Conservation (phyloP, 2,888 invertebrate genomes). For the Perizoma affinitatum region DNA sequence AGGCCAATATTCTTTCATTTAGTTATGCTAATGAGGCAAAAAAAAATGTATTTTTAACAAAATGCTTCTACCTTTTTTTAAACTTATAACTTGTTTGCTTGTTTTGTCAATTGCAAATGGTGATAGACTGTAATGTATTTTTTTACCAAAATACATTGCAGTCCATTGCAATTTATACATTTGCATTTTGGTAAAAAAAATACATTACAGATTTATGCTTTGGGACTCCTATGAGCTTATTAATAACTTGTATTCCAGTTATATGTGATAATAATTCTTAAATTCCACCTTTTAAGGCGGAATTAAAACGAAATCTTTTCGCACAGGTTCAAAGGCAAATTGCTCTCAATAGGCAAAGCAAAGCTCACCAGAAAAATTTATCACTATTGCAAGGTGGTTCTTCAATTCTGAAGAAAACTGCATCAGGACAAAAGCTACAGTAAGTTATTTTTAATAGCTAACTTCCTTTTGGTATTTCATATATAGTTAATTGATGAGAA, state of each 20-base stretch:
- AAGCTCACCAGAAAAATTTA: slow-evolving; percentile 88
- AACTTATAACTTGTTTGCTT: too few relatives aligned
- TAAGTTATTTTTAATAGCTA: slow-evolving; percentile 42
- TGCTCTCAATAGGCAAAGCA: slow-evolving; percentile 88
- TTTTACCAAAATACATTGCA: too few relatives aligned
- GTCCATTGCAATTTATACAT: too few relatives aligned
- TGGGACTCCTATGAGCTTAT: too few relatives aligned
- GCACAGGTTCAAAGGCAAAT: slow-evolving; percentile 89
- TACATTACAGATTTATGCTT: too few relatives aligned
- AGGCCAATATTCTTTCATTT: too few relatives aligned
- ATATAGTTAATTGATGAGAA: not conserved
- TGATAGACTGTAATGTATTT: too few relatives aligned
- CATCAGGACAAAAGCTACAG: slow-evolving; percentile 74
- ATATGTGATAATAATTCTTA: not conserved
- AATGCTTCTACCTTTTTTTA: too few relatives aligned
- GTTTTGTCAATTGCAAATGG: too few relatives aligned
- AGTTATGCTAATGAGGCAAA: too few relatives aligned
- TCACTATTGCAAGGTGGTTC: slow-evolving; percentile 89
- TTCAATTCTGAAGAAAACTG: slow-evolving; percentile 77
- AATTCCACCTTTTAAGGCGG: slow-evolving; percentile 27
- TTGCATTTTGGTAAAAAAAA: too few relatives aligned
- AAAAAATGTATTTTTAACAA: too few relatives aligned
- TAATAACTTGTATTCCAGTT: not conserved
- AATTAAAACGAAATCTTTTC: slow-evolving; percentile 26
- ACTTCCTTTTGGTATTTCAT: not conserved